Evolutionary conservation across 2,113 vertebrate genomes (phyloP).

Genomic region (Phyllopteryx taeniolatus): DNA sequence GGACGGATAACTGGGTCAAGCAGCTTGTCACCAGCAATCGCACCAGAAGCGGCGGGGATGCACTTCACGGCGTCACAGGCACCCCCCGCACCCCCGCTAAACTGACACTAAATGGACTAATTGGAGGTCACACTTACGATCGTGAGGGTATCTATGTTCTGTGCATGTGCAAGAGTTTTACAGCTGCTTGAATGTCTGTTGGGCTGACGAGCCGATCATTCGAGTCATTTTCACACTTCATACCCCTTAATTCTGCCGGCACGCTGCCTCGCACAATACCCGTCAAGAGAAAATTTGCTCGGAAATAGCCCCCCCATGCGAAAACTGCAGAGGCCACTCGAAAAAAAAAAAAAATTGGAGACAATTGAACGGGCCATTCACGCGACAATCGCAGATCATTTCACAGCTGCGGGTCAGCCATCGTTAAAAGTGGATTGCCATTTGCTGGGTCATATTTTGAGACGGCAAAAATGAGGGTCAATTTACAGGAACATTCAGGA

Average conservation of each 20-base stretch:
- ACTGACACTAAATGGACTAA: slow-evolving; percentile 40
- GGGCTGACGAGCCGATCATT: not conserved
- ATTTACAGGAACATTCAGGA: not conserved
- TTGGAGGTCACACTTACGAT: slow-evolving; percentile 7
- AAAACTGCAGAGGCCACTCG: slow-evolving; percentile 3
- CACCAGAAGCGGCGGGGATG: slow-evolving; percentile 20
- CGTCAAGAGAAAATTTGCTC: slow-evolving; percentile 6
- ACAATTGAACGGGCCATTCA: slow-evolving; percentile 44
- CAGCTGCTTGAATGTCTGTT: not conserved
- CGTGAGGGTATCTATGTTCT: not conserved
- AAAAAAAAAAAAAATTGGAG: slow-evolving; percentile 9
- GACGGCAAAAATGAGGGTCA: not conserved
- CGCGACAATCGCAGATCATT: slow-evolving; percentile 44
- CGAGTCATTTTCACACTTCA: not conserved
- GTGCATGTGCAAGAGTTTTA: not conserved
- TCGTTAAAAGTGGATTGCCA: slow-evolving; percentile 23
- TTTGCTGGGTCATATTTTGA: slow-evolving; percentile 29
- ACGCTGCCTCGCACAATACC: not conserved
- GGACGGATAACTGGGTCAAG: slow-evolving; percentile 30
- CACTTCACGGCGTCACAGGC: slow-evolving; percentile 5
- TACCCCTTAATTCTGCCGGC: not conserved
- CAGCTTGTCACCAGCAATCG: slow-evolving; percentile 34
- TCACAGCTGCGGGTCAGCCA: slow-evolving; percentile 35
- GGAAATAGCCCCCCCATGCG: slow-evolving; percentile 1
- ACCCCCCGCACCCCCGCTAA: slow-evolving; percentile 8